These are phyloP conservation scores for Sympetrum striolatum DNA, from an alignment of 2,888 invertebrate genomes.

Conservation along the genomic window DNA sequence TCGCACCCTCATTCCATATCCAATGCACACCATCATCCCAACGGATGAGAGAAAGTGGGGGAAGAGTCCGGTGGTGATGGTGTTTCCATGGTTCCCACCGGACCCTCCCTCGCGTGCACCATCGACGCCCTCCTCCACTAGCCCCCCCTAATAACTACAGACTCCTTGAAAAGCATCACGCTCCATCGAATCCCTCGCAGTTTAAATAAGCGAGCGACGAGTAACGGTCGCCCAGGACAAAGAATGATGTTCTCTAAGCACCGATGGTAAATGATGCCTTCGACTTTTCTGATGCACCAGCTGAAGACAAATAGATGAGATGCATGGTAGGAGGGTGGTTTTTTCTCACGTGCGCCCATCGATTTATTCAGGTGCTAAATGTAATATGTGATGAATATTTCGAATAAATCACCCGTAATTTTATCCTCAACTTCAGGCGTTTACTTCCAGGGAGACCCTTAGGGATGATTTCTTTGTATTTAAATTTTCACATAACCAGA, in stretches of 20 bases:
- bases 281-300: too few species aligned
- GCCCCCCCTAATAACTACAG: not conserved
- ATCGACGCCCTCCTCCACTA: not conserved
- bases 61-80: not conserved
- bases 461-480: too few species aligned
- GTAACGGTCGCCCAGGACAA: not conserved
- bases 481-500: too few species aligned
- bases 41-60: not conserved
- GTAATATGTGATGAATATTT: too few species aligned
- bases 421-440: too few species aligned
- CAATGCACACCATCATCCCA: not conserved
- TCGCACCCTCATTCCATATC: not conserved
- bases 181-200: not conserved
- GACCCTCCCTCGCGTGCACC: not conserved
- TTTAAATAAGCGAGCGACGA: not conserved
- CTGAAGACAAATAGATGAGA: too few species aligned
- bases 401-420: too few species aligned
- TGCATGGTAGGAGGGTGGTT: too few species aligned
- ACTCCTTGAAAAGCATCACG: not conserved
- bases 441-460: too few species aligned
- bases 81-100: not conserved
- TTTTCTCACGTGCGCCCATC: too few species aligned
- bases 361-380: too few species aligned
- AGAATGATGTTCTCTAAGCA: not conserved
- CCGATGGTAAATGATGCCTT: too few species aligned